These are phyloP conservation scores for Hydropsyche tenuis DNA, from an alignment of 1,140 invertebrate genomes.

Conservation along the genomic window DNA sequence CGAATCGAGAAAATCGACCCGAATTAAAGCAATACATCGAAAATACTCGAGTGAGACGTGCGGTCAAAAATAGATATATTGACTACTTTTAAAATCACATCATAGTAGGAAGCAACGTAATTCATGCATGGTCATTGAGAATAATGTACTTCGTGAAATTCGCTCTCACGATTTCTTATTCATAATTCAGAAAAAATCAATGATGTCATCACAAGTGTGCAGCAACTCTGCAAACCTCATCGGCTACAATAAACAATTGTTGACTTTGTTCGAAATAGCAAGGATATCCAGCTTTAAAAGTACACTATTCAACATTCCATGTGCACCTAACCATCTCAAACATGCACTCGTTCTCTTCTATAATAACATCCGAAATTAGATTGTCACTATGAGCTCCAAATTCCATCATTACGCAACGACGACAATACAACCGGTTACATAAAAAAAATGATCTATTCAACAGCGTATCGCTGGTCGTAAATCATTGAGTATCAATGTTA, in stretches of 20 bases:
- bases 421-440: constrained; percentile 1
- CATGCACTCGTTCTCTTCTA: too few species aligned
- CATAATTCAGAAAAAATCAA: not conserved
- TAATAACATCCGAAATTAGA: constrained; percentile 8
- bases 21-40: too few species aligned
- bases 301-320: too few species aligned
- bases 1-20: too few species aligned
- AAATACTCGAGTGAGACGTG: too few species aligned
- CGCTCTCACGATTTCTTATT: not conserved
- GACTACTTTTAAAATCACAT: not conserved
- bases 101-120: constrained; percentile 4
- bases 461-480: not conserved
- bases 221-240: too few species aligned
- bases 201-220: not conserved
- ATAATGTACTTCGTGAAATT: not conserved
- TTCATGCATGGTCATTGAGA: constrained; percentile 1
- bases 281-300: too few species aligned
- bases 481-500: not conserved
- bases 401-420: not conserved
- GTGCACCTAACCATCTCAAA: too few species aligned
- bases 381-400: not conserved
- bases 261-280: too few species aligned
- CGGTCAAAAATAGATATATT: not conserved
- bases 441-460: not conserved
- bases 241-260: too few species aligned